A percentile compares a stretch with the other conserved stretches of the same genome.
Evolutionary conservation across 2,113 vertebrate genomes (phyloP).

Genomic region (Plecotus auritus): DNA sequence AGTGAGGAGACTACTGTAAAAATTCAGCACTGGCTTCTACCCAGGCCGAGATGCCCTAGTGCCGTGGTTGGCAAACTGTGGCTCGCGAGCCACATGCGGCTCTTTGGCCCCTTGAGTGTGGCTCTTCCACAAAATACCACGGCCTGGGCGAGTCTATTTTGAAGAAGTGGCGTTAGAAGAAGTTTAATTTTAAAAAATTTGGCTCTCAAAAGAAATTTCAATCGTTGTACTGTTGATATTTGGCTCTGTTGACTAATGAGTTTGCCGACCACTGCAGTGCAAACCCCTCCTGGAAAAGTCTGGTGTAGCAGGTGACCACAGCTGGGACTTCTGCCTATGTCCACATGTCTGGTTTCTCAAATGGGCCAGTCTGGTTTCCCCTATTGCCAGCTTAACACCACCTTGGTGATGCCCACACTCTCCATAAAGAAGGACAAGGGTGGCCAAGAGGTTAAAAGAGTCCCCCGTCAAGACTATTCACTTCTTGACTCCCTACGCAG

Average conservation of each 20-base stretch:
- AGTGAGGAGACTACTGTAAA: background rate
- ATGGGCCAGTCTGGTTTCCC: background rate
- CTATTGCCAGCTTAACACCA: background rate
- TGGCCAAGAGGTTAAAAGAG: background rate
- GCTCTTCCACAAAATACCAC: too few relatives aligned
- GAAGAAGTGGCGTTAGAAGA: too few relatives aligned
- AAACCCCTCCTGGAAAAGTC: background rate
- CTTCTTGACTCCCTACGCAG: background rate
- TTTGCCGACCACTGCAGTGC: too few relatives aligned
- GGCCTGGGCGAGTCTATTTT: too few relatives aligned
- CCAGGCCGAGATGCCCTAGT: background rate
- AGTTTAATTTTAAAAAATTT: too few relatives aligned
- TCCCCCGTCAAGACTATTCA: background rate
- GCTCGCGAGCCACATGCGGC: too few relatives aligned
- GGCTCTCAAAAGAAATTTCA: too few relatives aligned
- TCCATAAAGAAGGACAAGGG: background rate
- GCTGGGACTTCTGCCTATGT: background rate
- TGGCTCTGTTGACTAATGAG: too few relatives aligned
- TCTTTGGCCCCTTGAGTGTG: too few relatives aligned
- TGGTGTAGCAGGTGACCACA: background rate
- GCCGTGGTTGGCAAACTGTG: too few relatives aligned
- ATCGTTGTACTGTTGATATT: too few relatives aligned
- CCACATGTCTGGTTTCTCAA: background rate
- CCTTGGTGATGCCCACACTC: background rate
- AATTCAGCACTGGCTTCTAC: background rate